Evolutionary conservation across 2,113 vertebrate genomes (phyloP).

Genomic region (Seriola dumerili): DNA sequence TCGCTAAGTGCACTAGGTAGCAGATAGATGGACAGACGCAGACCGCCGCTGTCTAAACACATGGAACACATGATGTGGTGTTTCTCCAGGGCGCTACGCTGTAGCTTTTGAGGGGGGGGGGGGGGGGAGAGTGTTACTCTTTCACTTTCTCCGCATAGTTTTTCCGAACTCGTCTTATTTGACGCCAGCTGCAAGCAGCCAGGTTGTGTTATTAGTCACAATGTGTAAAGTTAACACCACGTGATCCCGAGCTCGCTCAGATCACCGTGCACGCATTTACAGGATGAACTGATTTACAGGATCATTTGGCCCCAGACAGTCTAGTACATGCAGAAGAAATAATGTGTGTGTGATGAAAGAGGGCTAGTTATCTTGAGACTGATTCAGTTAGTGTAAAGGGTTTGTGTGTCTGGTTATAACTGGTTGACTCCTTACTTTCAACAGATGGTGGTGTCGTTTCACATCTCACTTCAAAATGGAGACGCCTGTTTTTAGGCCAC

Average conservation of each 20-base stretch:
- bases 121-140: conserved; percentile 49
- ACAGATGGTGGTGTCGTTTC: conserved; percentile 67
- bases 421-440: conserved; percentile 28
- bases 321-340: not conserved
- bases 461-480: conserved; percentile 65
- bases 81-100: not conserved
- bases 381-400: conserved; percentile 37
- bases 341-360: not conserved
- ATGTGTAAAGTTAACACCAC: conserved; percentile 29
- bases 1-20: not conserved
- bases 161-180: conserved; percentile 31
- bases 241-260: not conserved
- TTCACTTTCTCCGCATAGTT: conserved; percentile 65
- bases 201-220: conserved; percentile 63
- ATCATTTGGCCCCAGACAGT: not conserved
- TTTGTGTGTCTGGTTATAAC: conserved; percentile 27
- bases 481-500: conserved; percentile 58
- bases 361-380: not conserved
- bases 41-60: not conserved
- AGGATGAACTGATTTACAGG: not conserved
- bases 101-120: not conserved
- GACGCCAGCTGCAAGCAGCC: conserved; percentile 28
- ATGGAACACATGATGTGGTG: not conserved
- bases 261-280: not conserved
- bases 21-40: not conserved